Evolutionary conservation across 1,140 invertebrate species (phyloP), one percentile per base, ranked within the genome.

Genomic region (Choristoneura fumiferana): DNA sequence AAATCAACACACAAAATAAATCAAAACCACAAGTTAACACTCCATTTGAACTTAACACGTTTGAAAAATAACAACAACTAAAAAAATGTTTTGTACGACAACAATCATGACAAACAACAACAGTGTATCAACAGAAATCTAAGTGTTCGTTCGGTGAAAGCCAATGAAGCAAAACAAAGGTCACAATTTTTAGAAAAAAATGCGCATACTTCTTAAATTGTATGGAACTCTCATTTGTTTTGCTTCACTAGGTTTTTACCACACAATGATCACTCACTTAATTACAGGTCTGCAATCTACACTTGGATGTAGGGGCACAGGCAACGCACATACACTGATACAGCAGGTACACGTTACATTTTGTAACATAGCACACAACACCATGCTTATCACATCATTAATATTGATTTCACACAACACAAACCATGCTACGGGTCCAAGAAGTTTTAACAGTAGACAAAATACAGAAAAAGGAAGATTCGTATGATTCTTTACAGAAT

Each of bases 271-370:
- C 29, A 49, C 22, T 22, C 43, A 49, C 9, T 18, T n/a, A 49
- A 49, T 49, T 33, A 33, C 43, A 49, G 22, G 78, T 78, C 80
- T 75, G 76, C 57, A 74, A 59, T 86, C 83, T 86, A 87, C 80
- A 78, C 80, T 87, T 84, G 80, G 71, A 82, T 73, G 67, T 77
- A 74, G 82, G 77, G 76, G 68, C 68, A 69, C 77, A 86, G 78
- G 83, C 81, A 81, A 84, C 81, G 76, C 73, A 81, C 73, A 29
- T 29, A 29, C 22, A 76, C 63, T 79, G 75, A 45, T 9, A 49
- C 43, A 14, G 18, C 22, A 29, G n/a, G 22, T 29, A 29, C 22
- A 29, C 22, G 22, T 49, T 12, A 49, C 17, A 33, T 12, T n/a
- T 29, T 17, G 22, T 49, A 49, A 22, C 18, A 18, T 22, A 49